These are phyloP conservation scores for Lithophane leautieri DNA, from an alignment of 2,888 invertebrate species.

Conservation along the genomic window DNA sequence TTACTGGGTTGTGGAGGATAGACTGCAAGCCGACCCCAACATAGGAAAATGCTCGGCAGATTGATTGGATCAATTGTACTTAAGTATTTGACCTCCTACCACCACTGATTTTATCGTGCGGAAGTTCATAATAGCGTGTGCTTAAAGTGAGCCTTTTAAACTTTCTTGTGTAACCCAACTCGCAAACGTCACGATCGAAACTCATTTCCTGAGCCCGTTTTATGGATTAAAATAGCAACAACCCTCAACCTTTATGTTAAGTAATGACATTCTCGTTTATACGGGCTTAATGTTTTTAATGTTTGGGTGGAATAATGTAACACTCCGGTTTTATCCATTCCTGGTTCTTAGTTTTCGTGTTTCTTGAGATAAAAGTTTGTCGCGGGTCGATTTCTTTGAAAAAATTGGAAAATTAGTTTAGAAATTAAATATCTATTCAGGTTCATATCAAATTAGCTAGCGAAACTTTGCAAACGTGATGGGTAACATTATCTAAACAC, in stretches of 20 bases:
- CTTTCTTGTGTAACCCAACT: conserved; percentile 37
- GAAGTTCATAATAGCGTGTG: conserved; percentile 25
- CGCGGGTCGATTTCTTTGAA: background rate
- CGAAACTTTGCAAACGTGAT: no score
- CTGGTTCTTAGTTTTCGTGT: background rate
- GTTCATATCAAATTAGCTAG: no score
- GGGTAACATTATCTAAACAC: no score
- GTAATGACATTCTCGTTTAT: conserved; percentile 39
- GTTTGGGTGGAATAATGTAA: conserved; percentile 1
- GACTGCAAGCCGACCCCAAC: no score
- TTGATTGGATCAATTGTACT: background rate
- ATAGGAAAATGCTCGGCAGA: no score
- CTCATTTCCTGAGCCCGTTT: conserved; percentile 50
- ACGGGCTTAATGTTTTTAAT: conserved; percentile 7
- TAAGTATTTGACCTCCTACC: background rate
- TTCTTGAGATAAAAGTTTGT: background rate
- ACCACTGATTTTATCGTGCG: background rate
- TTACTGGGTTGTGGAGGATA: background rate
- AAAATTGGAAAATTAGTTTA: background rate
- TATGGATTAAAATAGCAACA: conserved; percentile 50
- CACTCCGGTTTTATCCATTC: conserved; percentile 6
- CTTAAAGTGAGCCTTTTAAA: conserved; percentile 24
- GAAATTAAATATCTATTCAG: no score
- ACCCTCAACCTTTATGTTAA: conserved; percentile 49
- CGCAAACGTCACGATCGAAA: conserved; percentile 50